Base-by-base conservation (phyloP, 2,888 invertebrate genomes). In the Drosophila tanythrix region DNA sequence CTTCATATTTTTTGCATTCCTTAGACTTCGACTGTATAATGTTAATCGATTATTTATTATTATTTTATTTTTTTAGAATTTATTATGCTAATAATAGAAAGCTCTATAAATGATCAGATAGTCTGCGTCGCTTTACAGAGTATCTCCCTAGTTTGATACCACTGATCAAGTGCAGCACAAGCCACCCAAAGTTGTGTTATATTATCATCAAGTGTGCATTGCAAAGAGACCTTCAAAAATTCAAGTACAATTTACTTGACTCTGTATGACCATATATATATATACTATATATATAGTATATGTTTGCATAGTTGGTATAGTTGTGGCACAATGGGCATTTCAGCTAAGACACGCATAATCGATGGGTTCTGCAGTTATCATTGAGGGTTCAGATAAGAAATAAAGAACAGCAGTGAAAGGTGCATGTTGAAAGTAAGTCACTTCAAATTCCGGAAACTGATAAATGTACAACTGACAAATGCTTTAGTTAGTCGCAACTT, bases 321-420 rank as follows among this genome's bases (percentile, higher is more conserved):
- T 21, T 46, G 21, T 52, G 21, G 59, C 38, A 51, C 50, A 33
- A 25, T 18, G 18, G 36, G 66, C 57, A 65, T 66, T 76, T 69
- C 58, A 66, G 70, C 36, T 85, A 82, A 83, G 88, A 88, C 83
- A 78, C 71, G 68, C 77, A 85, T 83, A 83, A 83, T 88, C 83
- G 83, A 83, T 83, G 86, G 78, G 61, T 52, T 64, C 64, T 66
- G 82, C 74, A 75, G 53, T 50, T 69, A 76, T 69, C 76, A 72
- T 29, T 11, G 36, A 3, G 13, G 56, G 36, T 1, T 11, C 55
- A 64, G 84, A 77, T 77, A 79, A 77, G 63, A 21, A 21, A 29
- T 29, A 3, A 27, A 36, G 27, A 25, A 33, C 5, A 8, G 11
- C 48, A 46, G 69, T 13, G 53, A 67, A 64, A 64, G 50, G 27